phyloP scores from a whole-genome alignment of 2,888 invertebrate species.

The Lasioglossum marginatum region DNA sequence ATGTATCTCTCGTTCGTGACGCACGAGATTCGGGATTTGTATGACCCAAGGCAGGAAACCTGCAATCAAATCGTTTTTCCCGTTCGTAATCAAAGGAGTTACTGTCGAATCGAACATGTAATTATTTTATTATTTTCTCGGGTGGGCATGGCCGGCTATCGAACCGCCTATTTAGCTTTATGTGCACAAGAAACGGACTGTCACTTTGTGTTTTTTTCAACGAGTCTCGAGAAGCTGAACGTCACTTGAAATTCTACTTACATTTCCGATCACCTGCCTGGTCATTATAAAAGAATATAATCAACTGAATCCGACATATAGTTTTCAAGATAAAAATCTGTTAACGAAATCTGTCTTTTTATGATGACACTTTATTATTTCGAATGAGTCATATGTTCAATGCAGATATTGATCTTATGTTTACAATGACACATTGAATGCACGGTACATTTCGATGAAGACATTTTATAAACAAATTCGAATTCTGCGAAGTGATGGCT shows the following conservation, averaged over 20 bases:
- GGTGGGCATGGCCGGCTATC: background rate
- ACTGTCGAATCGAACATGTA: background rate
- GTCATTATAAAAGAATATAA: too few species aligned
- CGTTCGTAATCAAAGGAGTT: background rate
- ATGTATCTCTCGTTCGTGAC: background rate
- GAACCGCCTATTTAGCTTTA: background rate
- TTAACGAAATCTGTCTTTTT: too few species aligned
- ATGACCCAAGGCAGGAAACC: background rate
- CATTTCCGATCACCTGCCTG: background rate
- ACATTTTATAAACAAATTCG: background rate
- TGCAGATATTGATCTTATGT: constrained; percentile 98
- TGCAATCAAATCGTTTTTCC: background rate
- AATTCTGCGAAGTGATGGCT: background rate
- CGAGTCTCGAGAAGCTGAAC: background rate
- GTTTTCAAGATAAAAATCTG: background rate
- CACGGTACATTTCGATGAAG: constrained; percentile 94
- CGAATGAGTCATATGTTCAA: constrained; percentile 99
- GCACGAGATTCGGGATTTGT: background rate
- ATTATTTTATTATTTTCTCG: background rate
- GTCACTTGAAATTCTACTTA: background rate
- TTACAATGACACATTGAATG: constrained; percentile 99
- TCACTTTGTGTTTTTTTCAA: background rate
- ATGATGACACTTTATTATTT: constrained; percentile 86
- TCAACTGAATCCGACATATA: background rate
- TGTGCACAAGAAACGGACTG: background rate